phyloP scores from a whole-genome alignment of 1,140 invertebrate species.

The Polypedilum pembai region DNA sequence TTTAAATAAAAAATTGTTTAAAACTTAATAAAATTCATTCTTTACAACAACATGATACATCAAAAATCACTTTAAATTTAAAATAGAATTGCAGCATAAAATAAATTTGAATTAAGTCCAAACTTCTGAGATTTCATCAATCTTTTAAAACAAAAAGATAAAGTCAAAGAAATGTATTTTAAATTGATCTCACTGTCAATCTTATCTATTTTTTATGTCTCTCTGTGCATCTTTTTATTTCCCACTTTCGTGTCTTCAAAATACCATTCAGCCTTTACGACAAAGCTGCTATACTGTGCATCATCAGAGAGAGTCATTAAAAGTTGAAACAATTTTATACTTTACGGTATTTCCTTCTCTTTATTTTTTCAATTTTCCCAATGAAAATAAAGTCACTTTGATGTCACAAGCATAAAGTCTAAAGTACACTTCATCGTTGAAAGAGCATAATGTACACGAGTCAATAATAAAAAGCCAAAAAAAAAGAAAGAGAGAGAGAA shows the following conservation, averaged over 20 bases:
- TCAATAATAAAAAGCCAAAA: conserved; percentile 8
- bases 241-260: not conserved
- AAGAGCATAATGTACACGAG: not conserved
- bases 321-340: not conserved
- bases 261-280: not conserved
- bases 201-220: not conserved
- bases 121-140: too few relatives aligned
- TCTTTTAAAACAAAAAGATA: too few relatives aligned
- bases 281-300: not conserved
- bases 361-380: not conserved
- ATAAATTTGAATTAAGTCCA: too few relatives aligned
- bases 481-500: too few relatives aligned
- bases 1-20: too few relatives aligned
- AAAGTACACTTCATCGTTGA: not conserved
- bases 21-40: too few relatives aligned
- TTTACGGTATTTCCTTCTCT: not conserved
- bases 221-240: not conserved
- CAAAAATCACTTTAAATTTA: too few relatives aligned
- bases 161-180: too few relatives aligned
- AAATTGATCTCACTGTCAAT: too few relatives aligned
- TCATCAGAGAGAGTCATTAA: not conserved
- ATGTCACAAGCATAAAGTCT: not conserved
- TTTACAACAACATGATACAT: too few relatives aligned
- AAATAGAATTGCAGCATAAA: too few relatives aligned
- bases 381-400: not conserved